Base-by-base conservation (phyloP, 2,888 invertebrate species). In the Stenodera caucasica region DNA sequence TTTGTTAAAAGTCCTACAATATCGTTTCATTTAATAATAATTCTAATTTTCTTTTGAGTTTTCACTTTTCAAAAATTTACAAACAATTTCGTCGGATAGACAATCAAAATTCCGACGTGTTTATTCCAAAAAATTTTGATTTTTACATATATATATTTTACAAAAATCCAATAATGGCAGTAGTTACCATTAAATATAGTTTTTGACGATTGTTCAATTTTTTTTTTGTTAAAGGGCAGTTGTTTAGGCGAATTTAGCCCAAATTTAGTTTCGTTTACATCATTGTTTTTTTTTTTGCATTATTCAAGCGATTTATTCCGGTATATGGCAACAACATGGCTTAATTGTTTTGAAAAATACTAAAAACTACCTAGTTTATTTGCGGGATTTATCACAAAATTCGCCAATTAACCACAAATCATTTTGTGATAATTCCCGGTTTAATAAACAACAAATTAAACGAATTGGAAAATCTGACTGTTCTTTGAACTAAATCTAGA, bases 1-100 rank as follows among this genome's bases (percentile, higher is more conserved):
- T 78, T 78, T 77, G 77, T 78, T 78, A 76, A 78, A 75, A 76
- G 73, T 73, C 70, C 71, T 75, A 72, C 70, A 59, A 67, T 54
- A 55, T 57, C 60, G 57, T 50, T 58, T 29, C 49, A 57, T 56
- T 54, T 61, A 50, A 55, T 61, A 55, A 53, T 56, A 55, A 58
- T 45, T 54, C 37, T 30, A 49, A 52, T 58, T 53, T 58, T 45
- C 53, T 53, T 53, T 50, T 40, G 32, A 49, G 52, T 53, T 59
- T 53, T 29, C 59, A 59, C 53, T 56, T 61, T 60, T 53, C 57
- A 55, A 61, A 66, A 55, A 57, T 60, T 40, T 29, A n/a, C n/a
- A n/a, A n/a, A n/a, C n/a, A n/a, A n/a, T n/a, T n/a, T n/a, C n/a
- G n/a, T n/a, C n/a, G n/a, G n/a, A n/a, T n/a, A n/a, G n/a, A n/a